Conservation (phyloP, 2,888 invertebrate species). For the Callyntrura sp. region DNA sequence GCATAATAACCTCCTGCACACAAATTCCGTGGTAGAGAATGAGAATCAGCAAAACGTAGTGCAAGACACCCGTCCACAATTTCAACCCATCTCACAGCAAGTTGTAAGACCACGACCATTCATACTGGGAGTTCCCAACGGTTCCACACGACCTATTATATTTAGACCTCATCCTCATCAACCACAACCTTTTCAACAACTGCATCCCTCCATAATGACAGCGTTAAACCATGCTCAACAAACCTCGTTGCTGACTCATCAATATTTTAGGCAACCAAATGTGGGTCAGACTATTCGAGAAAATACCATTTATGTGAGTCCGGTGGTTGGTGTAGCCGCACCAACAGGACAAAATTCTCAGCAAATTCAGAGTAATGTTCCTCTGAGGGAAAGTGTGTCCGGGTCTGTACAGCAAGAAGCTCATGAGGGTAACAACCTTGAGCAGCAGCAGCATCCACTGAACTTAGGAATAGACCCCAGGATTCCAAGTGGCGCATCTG, state of each 20-base stretch:
- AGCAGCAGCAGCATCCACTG: conserved; percentile 30
- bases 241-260: conserved; percentile 83
- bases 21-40: background rate
- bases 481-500: conserved; percentile 55
- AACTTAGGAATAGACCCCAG: conserved; percentile 65
- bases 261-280: conserved; percentile 77
- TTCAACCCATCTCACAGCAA: conserved; percentile 37
- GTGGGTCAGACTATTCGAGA: conserved; percentile 49
- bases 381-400: conserved; percentile 4
- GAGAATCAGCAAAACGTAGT: conserved; percentile 19
- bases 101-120: conserved; percentile 68
- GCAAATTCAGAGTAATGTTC: conserved; percentile 41
- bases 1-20: conserved; percentile 14
- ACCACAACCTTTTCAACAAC: conserved; percentile 77
- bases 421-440: conserved; percentile 47
- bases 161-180: conserved; percentile 75
- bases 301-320: conserved; percentile 78
- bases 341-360: background rate
- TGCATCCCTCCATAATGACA: conserved; percentile 83
- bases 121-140: conserved; percentile 77
- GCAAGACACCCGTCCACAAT: conserved; percentile 28
- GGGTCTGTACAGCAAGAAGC: conserved; percentile 46
- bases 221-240: conserved; percentile 83
- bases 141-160: conserved; percentile 57
- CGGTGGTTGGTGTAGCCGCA: conserved; percentile 25